phyloP scores from a whole-genome alignment of 1,140 invertebrate genomes.

The Saccostrea echinata region DNA sequence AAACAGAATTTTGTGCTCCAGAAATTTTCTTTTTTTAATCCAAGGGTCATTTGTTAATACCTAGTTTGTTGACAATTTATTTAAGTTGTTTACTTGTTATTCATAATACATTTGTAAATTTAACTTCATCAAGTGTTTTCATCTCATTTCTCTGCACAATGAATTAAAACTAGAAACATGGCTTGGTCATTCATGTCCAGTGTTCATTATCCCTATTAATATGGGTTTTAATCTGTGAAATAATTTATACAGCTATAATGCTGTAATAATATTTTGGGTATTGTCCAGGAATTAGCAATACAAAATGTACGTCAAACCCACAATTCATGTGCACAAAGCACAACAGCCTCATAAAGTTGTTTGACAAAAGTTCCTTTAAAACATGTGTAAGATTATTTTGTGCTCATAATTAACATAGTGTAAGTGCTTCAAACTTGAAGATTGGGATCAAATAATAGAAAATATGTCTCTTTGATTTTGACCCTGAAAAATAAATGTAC shows the following conservation, averaged over 20 bases:
- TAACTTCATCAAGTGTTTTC: too few species aligned
- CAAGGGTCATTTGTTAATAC: too few species aligned
- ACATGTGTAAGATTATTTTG: slow-evolving; percentile 18
- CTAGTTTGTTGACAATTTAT: too few species aligned
- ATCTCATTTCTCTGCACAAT: background rate
- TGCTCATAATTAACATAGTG: slow-evolving; percentile 21
- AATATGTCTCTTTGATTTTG: background rate
- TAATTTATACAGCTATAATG: slow-evolving; percentile 30
- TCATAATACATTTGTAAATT: too few species aligned
- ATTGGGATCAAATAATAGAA: background rate
- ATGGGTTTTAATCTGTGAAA: slow-evolving; percentile 26
- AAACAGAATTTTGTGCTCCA: too few species aligned
- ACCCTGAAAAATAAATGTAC: background rate
- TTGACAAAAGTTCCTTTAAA: slow-evolving; percentile 34
- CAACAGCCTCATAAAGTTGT: slow-evolving; percentile 30
- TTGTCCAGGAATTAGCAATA: slow-evolving; percentile 19
- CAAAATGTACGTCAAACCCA: slow-evolving; percentile 30
- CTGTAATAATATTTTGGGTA: slow-evolving; percentile 19
- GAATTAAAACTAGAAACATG: background rate
- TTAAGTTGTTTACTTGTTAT: too few species aligned
- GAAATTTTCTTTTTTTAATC: too few species aligned
- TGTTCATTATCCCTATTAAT: background rate
- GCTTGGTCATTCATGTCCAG: background rate
- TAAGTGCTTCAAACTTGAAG: slow-evolving; percentile 12
- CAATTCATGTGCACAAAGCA: slow-evolving; percentile 34